A percentile compares a stretch with the other conserved stretches of the same genome.
phyloP scores from a whole-genome alignment of 2,888 invertebrate species.

The Liopterus haemorrhoidalis region DNA sequence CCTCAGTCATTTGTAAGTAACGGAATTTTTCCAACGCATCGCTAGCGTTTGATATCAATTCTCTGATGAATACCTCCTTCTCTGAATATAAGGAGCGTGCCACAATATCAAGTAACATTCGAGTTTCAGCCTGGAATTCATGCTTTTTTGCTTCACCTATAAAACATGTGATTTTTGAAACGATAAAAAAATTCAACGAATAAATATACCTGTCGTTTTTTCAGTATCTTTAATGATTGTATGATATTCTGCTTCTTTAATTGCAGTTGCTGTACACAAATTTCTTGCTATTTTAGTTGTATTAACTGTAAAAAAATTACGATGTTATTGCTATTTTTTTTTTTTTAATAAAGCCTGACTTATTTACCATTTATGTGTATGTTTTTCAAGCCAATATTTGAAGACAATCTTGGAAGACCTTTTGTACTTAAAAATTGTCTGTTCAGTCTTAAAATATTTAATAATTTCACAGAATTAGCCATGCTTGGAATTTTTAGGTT shows the following conservation, averaged over 20 bases:
- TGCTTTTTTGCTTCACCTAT: conserved; percentile 58
- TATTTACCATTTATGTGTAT: not conserved
- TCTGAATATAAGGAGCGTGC: conserved; percentile 96
- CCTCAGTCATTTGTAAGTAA: conserved; percentile 61
- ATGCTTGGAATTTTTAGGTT: too few relatives aligned
- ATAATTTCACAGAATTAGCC: too few relatives aligned
- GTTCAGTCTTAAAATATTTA: not conserved
- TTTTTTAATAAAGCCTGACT: not conserved
- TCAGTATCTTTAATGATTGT: conserved; percentile 58
- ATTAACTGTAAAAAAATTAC: conserved; percentile 10
- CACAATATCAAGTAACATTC: conserved; percentile 92
- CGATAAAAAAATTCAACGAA: conserved; percentile 9
- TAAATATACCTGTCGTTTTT: conserved; percentile 49
- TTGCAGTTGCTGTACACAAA: conserved; percentile 35
- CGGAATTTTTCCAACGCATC: conserved; percentile 95
- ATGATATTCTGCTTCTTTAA: conserved; percentile 49
- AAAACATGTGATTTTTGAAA: conserved; percentile 23
- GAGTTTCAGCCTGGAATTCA: conserved; percentile 95
- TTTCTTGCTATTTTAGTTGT: conserved; percentile 11
- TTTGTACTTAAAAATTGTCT: not conserved
- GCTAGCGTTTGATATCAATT: conserved; percentile 93
- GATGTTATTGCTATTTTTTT: conserved; percentile 16
- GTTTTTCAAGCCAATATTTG: not conserved
- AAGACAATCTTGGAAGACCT: not conserved
- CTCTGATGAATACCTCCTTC: conserved; percentile 93